Evolutionary conservation across 2,797 vertebrate genomes (phyloP).

Genomic region (Peromyscus eremicus): DNA sequence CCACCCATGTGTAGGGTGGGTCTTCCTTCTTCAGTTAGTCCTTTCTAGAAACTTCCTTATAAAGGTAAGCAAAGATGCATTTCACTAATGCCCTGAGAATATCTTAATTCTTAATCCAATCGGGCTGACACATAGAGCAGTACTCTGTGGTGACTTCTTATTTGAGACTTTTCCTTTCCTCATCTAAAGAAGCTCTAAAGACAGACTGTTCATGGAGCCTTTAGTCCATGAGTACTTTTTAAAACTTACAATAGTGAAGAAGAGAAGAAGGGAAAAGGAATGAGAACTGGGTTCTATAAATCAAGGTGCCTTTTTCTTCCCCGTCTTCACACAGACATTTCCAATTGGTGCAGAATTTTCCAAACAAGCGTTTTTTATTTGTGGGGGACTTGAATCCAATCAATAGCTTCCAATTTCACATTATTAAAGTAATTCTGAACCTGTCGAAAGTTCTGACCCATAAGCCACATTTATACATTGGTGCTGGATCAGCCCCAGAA

Average conservation of each 20-base stretch:
- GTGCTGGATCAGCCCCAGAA: not conserved
- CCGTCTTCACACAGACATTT: not conserved
- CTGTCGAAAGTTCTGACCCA: slow-evolving; percentile 62
- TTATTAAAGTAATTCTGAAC: slow-evolving; percentile 71
- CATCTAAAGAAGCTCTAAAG: slow-evolving; percentile 36
- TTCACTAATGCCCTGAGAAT: not conserved
- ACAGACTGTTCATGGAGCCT: slow-evolving; percentile 17
- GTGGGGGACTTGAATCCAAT: slow-evolving; percentile 48
- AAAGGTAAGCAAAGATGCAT: too few species aligned
- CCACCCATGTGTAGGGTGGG: not conserved
- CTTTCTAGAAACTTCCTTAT: not conserved
- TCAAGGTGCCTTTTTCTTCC: not conserved
- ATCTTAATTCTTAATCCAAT: not conserved
- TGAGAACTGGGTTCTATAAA: slow-evolving; percentile 35
- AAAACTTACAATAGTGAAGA: slow-evolving; percentile 65
- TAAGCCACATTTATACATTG: not conserved
- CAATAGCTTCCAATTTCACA: slow-evolving; percentile 68
- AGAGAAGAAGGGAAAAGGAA: not conserved
- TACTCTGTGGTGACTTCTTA: not conserved
- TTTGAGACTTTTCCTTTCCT: slow-evolving; percentile 11
- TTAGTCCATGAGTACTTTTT: slow-evolving; percentile 56
- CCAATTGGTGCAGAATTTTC: slow-evolving; percentile 50
- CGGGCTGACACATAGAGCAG: not conserved
- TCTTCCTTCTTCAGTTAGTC: not conserved
- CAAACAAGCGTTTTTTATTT: slow-evolving; percentile 61